These are phyloP conservation scores for Acanthurus lineatus DNA, from an alignment of 2,797 vertebrate species.

Conservation along the genomic window DNA sequence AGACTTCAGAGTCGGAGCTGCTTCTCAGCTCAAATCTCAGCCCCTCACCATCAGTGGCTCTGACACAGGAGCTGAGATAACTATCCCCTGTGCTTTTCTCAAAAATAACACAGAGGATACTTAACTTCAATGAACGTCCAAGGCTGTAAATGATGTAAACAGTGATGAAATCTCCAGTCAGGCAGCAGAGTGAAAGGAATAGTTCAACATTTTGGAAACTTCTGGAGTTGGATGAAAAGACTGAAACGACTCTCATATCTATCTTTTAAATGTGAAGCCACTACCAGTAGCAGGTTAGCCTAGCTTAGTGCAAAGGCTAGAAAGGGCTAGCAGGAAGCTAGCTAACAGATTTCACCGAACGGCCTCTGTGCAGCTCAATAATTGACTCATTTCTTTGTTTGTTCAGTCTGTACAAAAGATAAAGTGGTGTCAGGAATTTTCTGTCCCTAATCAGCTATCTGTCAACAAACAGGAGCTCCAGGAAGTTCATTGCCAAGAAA, in stretches of 20 bases:
- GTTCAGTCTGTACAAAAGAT: not conserved
- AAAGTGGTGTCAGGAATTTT: not conserved
- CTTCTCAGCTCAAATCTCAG: slow-evolving; percentile 31
- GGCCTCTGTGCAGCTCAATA: not conserved
- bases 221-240: not conserved
- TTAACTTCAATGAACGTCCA: not conserved
- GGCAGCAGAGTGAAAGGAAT: not conserved
- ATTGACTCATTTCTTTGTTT: not conserved
- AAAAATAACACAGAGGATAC: slow-evolving; percentile 10
- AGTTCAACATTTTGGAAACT: not conserved
- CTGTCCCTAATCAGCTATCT: too few relatives aligned
- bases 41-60: slow-evolving; percentile 5
- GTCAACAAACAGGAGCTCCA: too few relatives aligned
- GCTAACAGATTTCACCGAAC: not conserved
- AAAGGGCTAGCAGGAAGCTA: too few relatives aligned
- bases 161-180: not conserved
- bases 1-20: slow-evolving; percentile 31
- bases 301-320: slow-evolving; percentile 12
- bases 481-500: too few relatives aligned
- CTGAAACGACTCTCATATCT: not conserved
- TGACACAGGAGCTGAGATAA: slow-evolving; percentile 34
- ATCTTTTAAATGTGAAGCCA: not conserved
- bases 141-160: not conserved
- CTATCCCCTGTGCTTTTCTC: not conserved
- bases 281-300: not conserved